Evolutionary conservation across 1,140 invertebrate species (phyloP), one percentile per base, ranked within the genome.

Genomic region (Zaprionus ghesquierei): DNA sequence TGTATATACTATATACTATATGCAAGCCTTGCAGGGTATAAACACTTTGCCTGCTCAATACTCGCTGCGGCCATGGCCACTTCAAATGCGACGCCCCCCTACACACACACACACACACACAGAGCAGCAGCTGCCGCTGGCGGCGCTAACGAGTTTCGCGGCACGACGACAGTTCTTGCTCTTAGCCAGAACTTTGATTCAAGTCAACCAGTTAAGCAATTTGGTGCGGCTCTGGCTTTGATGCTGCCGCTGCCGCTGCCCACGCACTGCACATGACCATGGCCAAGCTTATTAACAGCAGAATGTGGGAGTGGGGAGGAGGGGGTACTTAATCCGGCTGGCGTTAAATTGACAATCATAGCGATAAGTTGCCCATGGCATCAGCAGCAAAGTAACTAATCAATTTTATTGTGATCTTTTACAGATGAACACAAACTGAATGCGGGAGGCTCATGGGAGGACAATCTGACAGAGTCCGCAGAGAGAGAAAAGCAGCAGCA

Each of bases 391-490:
- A n/a, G n/a, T n/a, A 15, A 58, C 55, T 15, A 58, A 58, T 58
- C 55, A 8, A 20, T 25, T 51, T 25, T 12, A 12, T 25, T 33
- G 12, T 29, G 1, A 2, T 1, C 25, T 23, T 1, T 58, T 66
- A 0, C 66, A 86, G 81, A 86, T 91, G 90, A 92, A 69, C 79
- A 90, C 10, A 91, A 92, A 76, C 51, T 92, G 49, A 91, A 89
- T 61, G 77, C 89, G 3, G 85, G 79, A 71, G 81, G 79, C 73
- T 91, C 89, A 60, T 92, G 91, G 89, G 91, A 92, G 72, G 86
- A 92, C 61, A 80, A 89, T 18, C 75, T 92, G 54, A 61, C 85
- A 23, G 75, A 86, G 29, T 63, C 56, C 9, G 78, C 60, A 23
- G 72, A 64, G 3, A 72, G 75, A 13, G 50, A 71, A 15, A 58